phyloP scores from a whole-genome alignment of 2,888 invertebrate species.

The Tenodera sinensis region DNA sequence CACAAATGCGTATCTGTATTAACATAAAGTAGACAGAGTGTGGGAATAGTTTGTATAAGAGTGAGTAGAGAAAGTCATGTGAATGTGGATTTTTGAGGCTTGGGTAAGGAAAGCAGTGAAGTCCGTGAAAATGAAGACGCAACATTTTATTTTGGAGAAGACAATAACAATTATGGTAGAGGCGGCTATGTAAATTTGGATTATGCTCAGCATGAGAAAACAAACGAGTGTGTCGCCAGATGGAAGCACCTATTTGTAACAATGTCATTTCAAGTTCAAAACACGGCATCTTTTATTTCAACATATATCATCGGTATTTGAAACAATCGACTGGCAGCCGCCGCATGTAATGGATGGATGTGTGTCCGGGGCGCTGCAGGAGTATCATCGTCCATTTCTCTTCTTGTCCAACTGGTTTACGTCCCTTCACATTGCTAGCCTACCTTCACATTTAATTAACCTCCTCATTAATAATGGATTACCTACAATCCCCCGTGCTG shows the following conservation, averaged over 20 bases:
- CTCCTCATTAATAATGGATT: not conserved
- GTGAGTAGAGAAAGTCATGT: too few species aligned
- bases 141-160: too few species aligned
- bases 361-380: conserved; percentile 1
- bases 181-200: not conserved
- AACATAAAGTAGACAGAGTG: too few species aligned
- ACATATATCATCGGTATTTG: conserved; percentile 11
- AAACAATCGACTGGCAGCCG: conserved; percentile 19
- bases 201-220: not conserved
- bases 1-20: too few species aligned
- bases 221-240: not conserved
- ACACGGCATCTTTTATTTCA: not conserved
- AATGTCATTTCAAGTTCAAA: not conserved
- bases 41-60: too few species aligned
- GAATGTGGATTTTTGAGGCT: too few species aligned
- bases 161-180: not conserved
- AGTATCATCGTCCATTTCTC: not conserved
- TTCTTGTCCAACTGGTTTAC: not conserved
- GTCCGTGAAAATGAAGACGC: too few species aligned
- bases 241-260: conserved; percentile 3
- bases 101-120: too few species aligned
- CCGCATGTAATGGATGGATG: conserved; percentile 25
- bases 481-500: too few species aligned
- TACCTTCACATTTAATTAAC: not conserved
- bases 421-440: not conserved